A percentile compares a stretch with the other conserved stretches of the same genome.
Conservation (phyloP, 1,140 invertebrate genomes). For the Nasonia longicornis region DNA sequence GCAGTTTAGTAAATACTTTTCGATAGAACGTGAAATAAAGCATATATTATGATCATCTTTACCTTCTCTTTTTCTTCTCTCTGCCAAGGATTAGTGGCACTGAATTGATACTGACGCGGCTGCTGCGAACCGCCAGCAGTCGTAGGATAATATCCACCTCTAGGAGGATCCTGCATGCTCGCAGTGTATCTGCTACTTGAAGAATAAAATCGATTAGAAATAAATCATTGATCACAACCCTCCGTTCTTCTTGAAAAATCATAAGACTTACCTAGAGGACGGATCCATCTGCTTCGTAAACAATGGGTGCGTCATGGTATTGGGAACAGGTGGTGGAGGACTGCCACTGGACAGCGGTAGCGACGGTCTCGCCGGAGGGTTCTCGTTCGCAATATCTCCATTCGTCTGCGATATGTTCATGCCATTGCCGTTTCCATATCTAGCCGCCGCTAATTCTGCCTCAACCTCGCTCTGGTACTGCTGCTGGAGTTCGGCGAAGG, state of each 20-base stretch:
- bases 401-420: conserved; percentile 54
- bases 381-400: conserved; percentile 50
- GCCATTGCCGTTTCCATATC: conserved; percentile 52
- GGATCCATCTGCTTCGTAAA: conserved; percentile 68
- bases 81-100: conserved; percentile 85
- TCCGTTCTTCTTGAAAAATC: not conserved
- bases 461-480: conserved; percentile 58
- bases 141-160: conserved; percentile 78
- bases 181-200: conserved; percentile 71
- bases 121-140: conserved; percentile 59
- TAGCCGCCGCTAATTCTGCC: conserved; percentile 51
- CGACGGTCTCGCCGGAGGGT: conserved; percentile 53
- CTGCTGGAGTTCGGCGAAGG: conserved; percentile 53
- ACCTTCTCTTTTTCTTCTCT: conserved; percentile 88
- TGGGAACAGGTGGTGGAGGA: conserved; percentile 79
- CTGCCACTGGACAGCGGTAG: conserved; percentile 66
- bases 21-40: not conserved
- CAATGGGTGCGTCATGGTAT: conserved; percentile 79
- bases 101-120: conserved; percentile 68
- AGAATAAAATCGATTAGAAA: not conserved
- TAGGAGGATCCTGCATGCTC: conserved; percentile 80
- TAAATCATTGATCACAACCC: not conserved
- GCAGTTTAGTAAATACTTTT: not conserved
- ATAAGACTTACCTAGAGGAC: conserved; percentile 58
- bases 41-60: not conserved